Percentiles rank a stretch among this genome's conserved stretches.
Conservation (phyloP, 1,140 invertebrate species). For the Babylonia areolata region DNA sequence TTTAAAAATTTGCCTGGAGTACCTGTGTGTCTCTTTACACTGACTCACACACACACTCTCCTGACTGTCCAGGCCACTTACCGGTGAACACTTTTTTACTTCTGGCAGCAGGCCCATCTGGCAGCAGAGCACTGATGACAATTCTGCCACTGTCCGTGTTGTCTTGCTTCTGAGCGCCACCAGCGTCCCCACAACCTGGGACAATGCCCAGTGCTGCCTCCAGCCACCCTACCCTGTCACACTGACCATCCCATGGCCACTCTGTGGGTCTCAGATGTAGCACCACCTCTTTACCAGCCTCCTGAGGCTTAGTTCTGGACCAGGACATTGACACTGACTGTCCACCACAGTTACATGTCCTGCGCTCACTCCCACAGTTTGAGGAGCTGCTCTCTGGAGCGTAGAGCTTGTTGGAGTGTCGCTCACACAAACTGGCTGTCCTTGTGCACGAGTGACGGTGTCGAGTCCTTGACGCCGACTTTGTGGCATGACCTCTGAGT, state of each 20-base stretch:
- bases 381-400: not conserved
- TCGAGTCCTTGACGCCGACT: not conserved
- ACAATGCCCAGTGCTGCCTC: slow-evolving; percentile 21
- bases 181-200: not conserved
- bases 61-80: not conserved
- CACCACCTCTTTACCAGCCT: not conserved
- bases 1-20: not conserved
- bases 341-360: slow-evolving; percentile 5
- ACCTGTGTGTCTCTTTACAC: not conserved
- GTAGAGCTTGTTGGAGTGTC: not conserved
- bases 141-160: not conserved
- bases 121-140: slow-evolving; percentile 26
- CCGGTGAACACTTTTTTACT: slow-evolving; percentile 39
- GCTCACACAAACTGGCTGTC: slow-evolving; percentile 12
- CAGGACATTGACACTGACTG: not conserved
- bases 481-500: not conserved
- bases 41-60: not conserved
- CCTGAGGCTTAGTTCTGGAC: not conserved
- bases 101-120: slow-evolving; percentile 40
- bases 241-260: not conserved
- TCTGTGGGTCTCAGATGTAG: not conserved
- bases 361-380: not conserved
- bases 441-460: not conserved
- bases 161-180: not conserved
- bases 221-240: not conserved